phyloP scores from a whole-genome alignment of 2,888 invertebrate species.

The Helobdella robusta region DNA sequence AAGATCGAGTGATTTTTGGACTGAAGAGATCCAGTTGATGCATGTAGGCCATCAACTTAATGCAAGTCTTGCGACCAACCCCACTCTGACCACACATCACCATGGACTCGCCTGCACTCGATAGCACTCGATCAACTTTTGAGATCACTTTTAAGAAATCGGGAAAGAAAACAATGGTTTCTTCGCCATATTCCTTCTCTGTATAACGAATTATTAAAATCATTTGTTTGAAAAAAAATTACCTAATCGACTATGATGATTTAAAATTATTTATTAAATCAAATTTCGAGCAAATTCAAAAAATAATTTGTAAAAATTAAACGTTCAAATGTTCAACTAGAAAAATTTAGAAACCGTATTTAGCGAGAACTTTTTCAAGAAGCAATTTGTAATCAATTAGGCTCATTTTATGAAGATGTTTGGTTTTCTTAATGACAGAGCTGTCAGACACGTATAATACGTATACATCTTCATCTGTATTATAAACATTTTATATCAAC shows the following conservation, averaged over 20 bases:
- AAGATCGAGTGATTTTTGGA: slow-evolving; percentile 56
- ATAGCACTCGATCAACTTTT: slow-evolving; percentile 58
- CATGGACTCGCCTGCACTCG: slow-evolving; percentile 58
- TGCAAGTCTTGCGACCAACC: slow-evolving; percentile 68
- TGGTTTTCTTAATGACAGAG: background rate
- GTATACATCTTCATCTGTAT: slow-evolving; percentile 9
- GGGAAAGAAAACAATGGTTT: slow-evolving; percentile 59
- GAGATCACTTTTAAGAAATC: slow-evolving; percentile 62
- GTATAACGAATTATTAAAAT: background rate
- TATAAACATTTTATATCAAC: background rate
- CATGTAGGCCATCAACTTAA: slow-evolving; percentile 64
- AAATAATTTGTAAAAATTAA: too few species aligned
- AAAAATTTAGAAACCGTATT: slow-evolving; percentile 12
- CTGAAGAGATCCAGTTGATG: slow-evolving; percentile 58
- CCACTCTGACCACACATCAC: slow-evolving; percentile 69
- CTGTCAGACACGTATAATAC: slow-evolving; percentile 1
- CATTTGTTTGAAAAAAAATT: background rate
- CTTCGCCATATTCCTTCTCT: slow-evolving; percentile 50
- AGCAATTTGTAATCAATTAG: background rate
- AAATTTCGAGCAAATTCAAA: too few species aligned
- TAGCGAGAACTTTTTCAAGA: slow-evolving; percentile 9
- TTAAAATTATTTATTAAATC: too few species aligned
- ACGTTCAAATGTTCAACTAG: background rate
- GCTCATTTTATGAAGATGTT: background rate
- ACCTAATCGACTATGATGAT: too few species aligned